Base-by-base conservation (phyloP, 2,888 invertebrate species). In the Serrognathus titanus region DNA sequence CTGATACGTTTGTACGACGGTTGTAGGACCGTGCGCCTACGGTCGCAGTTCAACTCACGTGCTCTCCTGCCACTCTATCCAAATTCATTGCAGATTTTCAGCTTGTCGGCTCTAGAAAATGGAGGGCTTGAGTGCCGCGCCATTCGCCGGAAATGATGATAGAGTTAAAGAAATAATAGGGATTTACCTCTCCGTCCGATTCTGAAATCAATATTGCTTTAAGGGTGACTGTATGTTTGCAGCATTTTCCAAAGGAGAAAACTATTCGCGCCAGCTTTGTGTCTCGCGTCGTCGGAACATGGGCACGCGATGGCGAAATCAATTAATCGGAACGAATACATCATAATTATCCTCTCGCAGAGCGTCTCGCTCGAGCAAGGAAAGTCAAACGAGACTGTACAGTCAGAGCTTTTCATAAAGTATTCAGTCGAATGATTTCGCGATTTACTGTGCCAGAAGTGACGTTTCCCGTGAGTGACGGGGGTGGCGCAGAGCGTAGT, bases 71-170 rank as follows among this genome's bases (percentile, higher is more conserved):
- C 66, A 69, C 70, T 69, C 72, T 75, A 76, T 75, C 75, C 75
- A 75, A 76, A 76, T 76, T 77, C 76, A 75, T 76, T 76, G 76
- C 75, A 74, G 76, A 77, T 76, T 77, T 77, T 75, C 76, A 75
- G 75, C 74, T 75, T 75, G 72, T 74, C 75, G 75, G 71, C 72
- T 74, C 71, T 71, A 69, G 72, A 74, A 73, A 75, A 76, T 73
- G 74, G 73, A 72, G 71, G 70, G 71, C 72, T 73, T 73, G 74
- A 75, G 74, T 74, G 74, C 71, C 69, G 70, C 69, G 69, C 73
- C 73, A 74, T 75, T 73, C 75, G 69, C 71, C 66, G 71, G 67
- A 71, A 73, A 75, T 74, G 74, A 75, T 75, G 75, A 74, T 73
- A 72, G 74, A 75, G 75, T 75, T 73, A 73, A 73, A 74, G 73